Evolutionary conservation across 2,797 vertebrate species (phyloP).

Genomic region (Gallinago nigripennis): DNA sequence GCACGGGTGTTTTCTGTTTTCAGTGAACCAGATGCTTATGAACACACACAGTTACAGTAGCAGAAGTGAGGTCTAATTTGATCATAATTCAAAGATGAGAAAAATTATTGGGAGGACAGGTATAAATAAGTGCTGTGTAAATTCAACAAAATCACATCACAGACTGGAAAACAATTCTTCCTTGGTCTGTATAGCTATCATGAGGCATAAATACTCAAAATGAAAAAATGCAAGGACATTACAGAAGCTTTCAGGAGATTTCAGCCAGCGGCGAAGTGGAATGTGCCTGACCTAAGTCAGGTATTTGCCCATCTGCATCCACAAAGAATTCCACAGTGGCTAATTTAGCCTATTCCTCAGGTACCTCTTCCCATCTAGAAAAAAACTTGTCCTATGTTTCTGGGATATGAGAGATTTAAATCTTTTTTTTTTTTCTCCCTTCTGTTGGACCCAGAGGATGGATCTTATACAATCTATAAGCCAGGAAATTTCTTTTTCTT

Average conservation of each 20-base stretch:
- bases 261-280: not conserved
- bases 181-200: not conserved
- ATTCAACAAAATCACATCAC: not conserved
- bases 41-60: not conserved
- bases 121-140: not conserved
- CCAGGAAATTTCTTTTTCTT: not conserved
- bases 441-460: not conserved
- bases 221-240: not conserved
- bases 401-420: not conserved
- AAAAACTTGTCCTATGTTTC: not conserved
- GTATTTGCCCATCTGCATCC: not conserved
- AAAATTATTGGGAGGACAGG: not conserved
- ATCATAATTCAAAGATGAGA: not conserved
- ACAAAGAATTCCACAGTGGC: not conserved
- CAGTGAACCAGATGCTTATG: not conserved
- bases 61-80: not conserved
- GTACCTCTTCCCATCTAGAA: rapidly evolving
- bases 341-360: not conserved
- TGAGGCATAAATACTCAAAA: not conserved
- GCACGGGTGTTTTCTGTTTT: not conserved
- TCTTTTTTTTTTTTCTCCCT: too few relatives aligned
- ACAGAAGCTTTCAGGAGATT: not conserved
- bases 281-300: not conserved
- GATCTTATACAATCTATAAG: not conserved
- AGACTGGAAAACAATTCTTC: not conserved